These are phyloP conservation scores for Gadopsis marmoratus DNA, from an alignment of 2,797 vertebrate genomes.

Conservation along the genomic window DNA sequence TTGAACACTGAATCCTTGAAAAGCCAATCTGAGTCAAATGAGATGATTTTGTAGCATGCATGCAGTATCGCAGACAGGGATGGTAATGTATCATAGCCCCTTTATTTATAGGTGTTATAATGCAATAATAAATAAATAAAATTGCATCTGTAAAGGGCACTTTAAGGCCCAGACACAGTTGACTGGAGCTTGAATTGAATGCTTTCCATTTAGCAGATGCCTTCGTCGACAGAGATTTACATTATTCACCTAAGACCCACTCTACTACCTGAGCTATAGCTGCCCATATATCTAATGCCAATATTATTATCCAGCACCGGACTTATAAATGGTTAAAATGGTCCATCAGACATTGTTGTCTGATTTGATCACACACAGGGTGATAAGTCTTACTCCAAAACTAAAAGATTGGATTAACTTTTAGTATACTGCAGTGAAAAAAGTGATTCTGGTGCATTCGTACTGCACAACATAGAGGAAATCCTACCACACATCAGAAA, in stretches of 20 bases:
- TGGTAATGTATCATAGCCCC: not conserved
- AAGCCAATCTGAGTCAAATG: not conserved
- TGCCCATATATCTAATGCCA: not conserved
- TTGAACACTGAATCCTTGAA: constrained; percentile 25
- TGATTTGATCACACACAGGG: not conserved
- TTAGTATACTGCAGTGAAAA: constrained; percentile 37
- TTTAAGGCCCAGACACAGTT: constrained; percentile 22
- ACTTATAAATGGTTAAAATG: not conserved
- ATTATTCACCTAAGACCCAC: not conserved
- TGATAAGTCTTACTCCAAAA: not conserved
- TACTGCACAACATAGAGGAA: constrained; percentile 55
- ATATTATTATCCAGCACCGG: not conserved
- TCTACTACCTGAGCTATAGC: not conserved
- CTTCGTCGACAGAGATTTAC: constrained; percentile 22
- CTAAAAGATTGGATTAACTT: constrained; percentile 18
- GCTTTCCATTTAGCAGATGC: constrained; percentile 24
- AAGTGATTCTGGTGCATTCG: constrained; percentile 40
- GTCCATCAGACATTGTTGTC: not conserved
- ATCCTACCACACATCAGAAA: constrained; percentile 70
- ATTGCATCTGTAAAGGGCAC: constrained; percentile 11
- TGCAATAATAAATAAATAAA: constrained; percentile 24
- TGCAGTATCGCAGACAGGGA: not conserved
- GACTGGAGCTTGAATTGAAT: constrained; percentile 10
- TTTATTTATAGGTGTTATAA: constrained; percentile 27
- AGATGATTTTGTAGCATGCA: not conserved